Base-by-base conservation (phyloP, 2,888 invertebrate species). In the Mesochorus sp. region DNA sequence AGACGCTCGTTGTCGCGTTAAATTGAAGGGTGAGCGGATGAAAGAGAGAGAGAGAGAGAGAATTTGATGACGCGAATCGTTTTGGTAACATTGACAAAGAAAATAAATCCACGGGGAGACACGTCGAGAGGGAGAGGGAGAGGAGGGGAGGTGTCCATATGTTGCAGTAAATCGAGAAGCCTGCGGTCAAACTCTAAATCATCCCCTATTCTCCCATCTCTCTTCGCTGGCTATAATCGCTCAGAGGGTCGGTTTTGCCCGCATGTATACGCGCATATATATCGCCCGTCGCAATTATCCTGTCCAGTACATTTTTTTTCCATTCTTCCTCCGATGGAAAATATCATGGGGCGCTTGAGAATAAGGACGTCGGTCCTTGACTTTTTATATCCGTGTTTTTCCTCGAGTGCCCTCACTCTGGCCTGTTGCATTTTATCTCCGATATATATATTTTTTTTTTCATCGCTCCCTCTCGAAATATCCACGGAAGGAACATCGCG, bases 61-160 rank as follows among this genome's bases (percentile, higher is more conserved):
- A 77, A 68, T 57, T 57, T 73, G 42, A 62, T 57, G 59, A 64
- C 73, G 62, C 67, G 77, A 73, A 61, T 55, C 67, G 61, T 67
- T n/a, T n/a, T n/a, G n/a, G n/a, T n/a, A 83, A 83, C 85, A 83
- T 84, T 83, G 80, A 76, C 47, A 72, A 47, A 82, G 64, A 78
- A 74, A 84, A 85, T 85, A 85, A 85, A 85, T 85, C 84, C 79
- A 75, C 75, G 55, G 80, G 76, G 79, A 74, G 62, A 71, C 62
- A 66, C 39, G 39, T 74, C 39, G 59, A 21, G 37, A 44, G 37
- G 34, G 0, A n/a, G 19, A n/a, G 21, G n/a, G 53, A 37, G 42
- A 59, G 53, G 34, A 19, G 68, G n/a, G 47, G 21, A 47, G 17
- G 53, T 19, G 55, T 12, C 49, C 34, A 39, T 28, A 47, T 70